Conservation (phyloP, 2,888 invertebrate species). For the Phania funesta region DNA sequence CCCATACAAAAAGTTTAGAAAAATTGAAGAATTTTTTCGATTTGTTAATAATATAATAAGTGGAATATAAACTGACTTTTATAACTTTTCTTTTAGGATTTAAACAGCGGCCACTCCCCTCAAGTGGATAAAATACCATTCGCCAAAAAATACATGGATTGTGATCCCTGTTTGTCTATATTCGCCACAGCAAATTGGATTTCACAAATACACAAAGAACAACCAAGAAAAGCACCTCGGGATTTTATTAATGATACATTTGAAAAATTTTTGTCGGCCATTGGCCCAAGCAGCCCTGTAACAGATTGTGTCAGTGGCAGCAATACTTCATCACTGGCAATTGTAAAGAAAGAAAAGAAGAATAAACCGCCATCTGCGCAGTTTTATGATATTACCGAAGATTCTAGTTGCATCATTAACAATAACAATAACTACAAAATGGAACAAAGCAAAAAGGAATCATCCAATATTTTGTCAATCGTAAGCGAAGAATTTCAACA, state of each 20-base stretch:
- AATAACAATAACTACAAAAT: conserved; percentile 36
- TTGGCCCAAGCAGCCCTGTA: conserved; percentile 66
- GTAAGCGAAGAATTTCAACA: conserved; percentile 72
- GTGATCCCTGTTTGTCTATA: conserved; percentile 72
- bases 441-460: conserved; percentile 51
- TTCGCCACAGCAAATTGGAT: conserved; percentile 76
- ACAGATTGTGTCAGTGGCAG: conserved; percentile 14
- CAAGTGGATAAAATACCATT: conserved; percentile 73
- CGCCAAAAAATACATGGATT: conserved; percentile 71
- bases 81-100: conserved; percentile 70
- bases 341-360: conserved; percentile 64
- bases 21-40: too few relatives aligned
- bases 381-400: conserved; percentile 67
- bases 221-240: conserved; percentile 71
- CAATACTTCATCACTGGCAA: conserved; percentile 29
- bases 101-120: conserved; percentile 74
- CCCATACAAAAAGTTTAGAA: too few relatives aligned
- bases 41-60: too few relatives aligned
- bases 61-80: too few relatives aligned
- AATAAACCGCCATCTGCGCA: conserved; percentile 62
- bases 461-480: conserved; percentile 29
- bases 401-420: conserved; percentile 5
- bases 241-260: conserved; percentile 73
- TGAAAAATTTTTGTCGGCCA: conserved; percentile 71
- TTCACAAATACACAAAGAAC: conserved; percentile 68